These are phyloP conservation scores for Hoplodrina ambigua DNA, from an alignment of 2,888 invertebrate species.

Conservation along the genomic window DNA sequence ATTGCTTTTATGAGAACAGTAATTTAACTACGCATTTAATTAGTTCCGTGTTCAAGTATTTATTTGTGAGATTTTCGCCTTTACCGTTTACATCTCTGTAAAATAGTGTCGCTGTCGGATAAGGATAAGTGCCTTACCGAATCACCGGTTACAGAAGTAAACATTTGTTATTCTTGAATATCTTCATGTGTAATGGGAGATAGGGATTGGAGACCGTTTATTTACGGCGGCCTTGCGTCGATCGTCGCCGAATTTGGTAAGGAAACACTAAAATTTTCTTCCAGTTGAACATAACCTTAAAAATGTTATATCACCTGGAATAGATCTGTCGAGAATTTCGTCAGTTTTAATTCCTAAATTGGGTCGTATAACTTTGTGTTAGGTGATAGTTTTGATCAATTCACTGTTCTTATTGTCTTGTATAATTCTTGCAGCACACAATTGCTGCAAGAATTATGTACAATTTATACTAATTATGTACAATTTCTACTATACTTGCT, in stretches of 20 bases:
- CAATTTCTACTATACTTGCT: too few species aligned
- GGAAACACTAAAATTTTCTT: constrained; percentile 54
- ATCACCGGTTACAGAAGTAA: constrained; percentile 53
- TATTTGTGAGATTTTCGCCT: background rate
- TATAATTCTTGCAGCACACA: too few species aligned
- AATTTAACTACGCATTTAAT: constrained; percentile 10
- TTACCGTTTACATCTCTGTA: background rate
- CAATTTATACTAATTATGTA: too few species aligned
- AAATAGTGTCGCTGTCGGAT: constrained; percentile 6
- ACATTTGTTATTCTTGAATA: constrained; percentile 35
- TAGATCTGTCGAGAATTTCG: background rate
- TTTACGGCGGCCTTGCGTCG: constrained; percentile 98
- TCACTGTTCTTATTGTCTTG: too few species aligned
- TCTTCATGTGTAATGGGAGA: constrained; percentile 92
- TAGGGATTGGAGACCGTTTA: constrained; percentile 97
- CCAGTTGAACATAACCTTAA: constrained; percentile 58
- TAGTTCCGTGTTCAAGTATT: constrained; percentile 8
- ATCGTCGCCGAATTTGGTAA: constrained; percentile 98
- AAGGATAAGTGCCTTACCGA: constrained; percentile 3
- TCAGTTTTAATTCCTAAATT: background rate
- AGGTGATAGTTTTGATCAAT: background rate
- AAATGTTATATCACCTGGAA: constrained; percentile 51
- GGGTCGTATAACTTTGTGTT: background rate
- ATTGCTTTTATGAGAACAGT: constrained; percentile 8
- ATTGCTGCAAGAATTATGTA: too few species aligned